Evolutionary conservation across 1,140 invertebrate species (phyloP).

Genomic region (Lepidurus couesii): DNA sequence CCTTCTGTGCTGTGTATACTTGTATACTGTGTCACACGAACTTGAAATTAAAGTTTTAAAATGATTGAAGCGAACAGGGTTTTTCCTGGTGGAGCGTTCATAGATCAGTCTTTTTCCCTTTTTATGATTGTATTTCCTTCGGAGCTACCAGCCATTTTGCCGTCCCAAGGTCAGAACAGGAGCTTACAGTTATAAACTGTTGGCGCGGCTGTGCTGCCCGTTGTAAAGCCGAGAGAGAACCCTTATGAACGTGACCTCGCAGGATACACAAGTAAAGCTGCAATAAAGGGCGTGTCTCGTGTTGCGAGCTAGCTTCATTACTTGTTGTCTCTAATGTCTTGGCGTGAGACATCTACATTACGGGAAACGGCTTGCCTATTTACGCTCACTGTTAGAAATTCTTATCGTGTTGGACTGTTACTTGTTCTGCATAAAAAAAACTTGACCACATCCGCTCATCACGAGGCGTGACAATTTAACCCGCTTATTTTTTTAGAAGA

Average conservation of each 20-base stretch:
- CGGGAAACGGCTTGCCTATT: not conserved
- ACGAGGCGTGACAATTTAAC: constrained; percentile 10
- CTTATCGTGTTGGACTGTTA: not conserved
- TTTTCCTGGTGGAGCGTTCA: no score
- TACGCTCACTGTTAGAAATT: not conserved
- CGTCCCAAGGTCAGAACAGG: not conserved
- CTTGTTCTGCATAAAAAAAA: not conserved
- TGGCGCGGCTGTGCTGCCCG: not conserved
- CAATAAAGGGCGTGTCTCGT: constrained; percentile 3
- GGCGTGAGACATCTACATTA: not conserved
- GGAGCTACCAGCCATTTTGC: not conserved
- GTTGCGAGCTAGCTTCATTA: constrained; percentile 4
- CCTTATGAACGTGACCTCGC: not conserved
- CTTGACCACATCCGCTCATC: not conserved
- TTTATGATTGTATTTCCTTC: not conserved
- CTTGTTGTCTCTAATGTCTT: not conserved
- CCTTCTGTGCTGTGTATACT: not conserved
- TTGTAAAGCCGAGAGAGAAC: not conserved
- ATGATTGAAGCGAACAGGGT: not conserved
- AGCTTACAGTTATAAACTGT: not conserved
- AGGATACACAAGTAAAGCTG: not conserved
- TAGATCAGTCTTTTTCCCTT: not conserved
- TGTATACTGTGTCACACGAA: not conserved
- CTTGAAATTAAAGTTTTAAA: not conserved
- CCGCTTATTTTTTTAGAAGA: not conserved